Conservation (phyloP, 2,797 vertebrate species). For the Phataginus tetradactyla region DNA sequence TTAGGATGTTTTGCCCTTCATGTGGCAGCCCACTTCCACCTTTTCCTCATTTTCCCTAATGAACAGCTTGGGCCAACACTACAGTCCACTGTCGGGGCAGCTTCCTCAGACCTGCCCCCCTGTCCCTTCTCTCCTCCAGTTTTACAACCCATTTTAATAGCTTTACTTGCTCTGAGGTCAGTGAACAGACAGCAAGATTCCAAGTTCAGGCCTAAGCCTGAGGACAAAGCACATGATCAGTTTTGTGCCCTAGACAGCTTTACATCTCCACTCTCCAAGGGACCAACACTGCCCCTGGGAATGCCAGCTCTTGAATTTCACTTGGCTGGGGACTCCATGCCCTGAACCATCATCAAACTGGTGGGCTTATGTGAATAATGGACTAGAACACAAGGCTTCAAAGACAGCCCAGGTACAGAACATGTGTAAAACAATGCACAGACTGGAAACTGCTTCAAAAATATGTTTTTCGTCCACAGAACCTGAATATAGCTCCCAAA, state of each 20-base stretch:
- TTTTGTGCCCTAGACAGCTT: neutral
- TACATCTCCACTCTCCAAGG: neutral
- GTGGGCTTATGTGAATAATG: neutral
- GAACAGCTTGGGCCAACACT: neutral
- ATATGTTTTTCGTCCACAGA: neutral
- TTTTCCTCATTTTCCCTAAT: neutral
- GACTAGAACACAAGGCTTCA: neutral
- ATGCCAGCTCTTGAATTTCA: neutral
- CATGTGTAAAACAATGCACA: neutral
- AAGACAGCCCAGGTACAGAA: neutral
- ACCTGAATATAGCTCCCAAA: neutral
- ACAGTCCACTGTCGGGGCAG: neutral
- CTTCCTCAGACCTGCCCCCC: neutral
- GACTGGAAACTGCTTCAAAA: neutral
- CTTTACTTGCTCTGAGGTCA: slow-evolving; percentile 31
- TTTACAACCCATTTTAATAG: neutral
- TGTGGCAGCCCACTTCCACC: neutral
- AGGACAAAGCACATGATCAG: slow-evolving; percentile 21
- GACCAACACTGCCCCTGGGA: neutral
- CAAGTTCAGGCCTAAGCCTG: neutral
- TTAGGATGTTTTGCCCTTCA: neutral
- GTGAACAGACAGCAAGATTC: slow-evolving; percentile 10
- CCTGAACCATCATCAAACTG: neutral
- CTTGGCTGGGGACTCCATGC: neutral
- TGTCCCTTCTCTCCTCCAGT: neutral